Percentiles rank a stretch among this genome's conserved stretches.
Conservation (phyloP, 2,113 vertebrate genomes). For the Pycnonotus jocosus region DNA sequence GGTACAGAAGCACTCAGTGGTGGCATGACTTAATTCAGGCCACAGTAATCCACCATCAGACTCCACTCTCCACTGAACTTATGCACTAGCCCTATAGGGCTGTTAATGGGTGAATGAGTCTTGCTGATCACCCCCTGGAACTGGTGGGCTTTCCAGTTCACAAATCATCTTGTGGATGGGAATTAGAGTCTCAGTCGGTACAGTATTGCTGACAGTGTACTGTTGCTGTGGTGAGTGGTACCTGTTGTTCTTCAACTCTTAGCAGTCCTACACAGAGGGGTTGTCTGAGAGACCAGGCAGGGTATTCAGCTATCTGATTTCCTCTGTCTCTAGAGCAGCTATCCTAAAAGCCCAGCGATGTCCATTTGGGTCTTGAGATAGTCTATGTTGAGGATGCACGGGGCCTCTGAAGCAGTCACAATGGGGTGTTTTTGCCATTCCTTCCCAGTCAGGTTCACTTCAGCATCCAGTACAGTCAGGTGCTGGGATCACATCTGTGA, state of each 20-base stretch:
- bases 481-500: not conserved
- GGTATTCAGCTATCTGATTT: not conserved
- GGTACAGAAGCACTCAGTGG: not conserved
- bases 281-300: not conserved
- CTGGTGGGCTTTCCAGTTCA: not conserved
- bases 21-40: not conserved
- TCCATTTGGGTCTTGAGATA: not conserved
- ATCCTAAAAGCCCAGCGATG: not conserved
- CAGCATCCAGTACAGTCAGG: not conserved
- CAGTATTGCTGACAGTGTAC: accelerated
- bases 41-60: not conserved
- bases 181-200: not conserved
- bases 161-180: not conserved
- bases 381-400: not conserved
- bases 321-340: not conserved
- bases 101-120: not conserved
- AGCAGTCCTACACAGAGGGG: not conserved
- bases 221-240: not conserved
- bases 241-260: not conserved
- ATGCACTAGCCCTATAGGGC: not conserved
- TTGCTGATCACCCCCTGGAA: not conserved
- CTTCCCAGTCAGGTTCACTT: not conserved
- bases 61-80: not conserved
- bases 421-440: not conserved
- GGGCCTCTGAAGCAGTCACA: not conserved